A percentile compares a stretch with the other conserved stretches of the same genome.
These are phyloP conservation scores for Temnothorax unifasciatus DNA, from an alignment of 2,888 invertebrate species.

Conservation along the genomic window DNA sequence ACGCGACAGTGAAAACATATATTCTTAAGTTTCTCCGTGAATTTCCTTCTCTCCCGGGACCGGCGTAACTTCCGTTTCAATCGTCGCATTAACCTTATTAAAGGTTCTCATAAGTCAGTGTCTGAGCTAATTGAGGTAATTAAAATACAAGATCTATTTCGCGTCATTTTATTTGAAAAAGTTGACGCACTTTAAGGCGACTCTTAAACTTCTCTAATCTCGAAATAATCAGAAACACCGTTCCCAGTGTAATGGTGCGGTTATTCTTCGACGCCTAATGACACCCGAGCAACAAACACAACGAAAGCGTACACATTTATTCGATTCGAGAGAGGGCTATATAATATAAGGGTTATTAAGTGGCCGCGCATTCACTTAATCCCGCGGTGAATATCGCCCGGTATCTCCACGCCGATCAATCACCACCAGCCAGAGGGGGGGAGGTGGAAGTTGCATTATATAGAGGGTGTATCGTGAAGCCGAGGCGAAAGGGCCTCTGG, in stretches of 20 bases:
- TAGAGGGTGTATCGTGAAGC: conserved; percentile 54
- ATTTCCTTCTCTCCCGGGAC: conserved; percentile 14
- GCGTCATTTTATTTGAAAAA: background rate
- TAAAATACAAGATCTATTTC: background rate
- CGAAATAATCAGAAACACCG: background rate
- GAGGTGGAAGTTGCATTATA: conserved; percentile 52
- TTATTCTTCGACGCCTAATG: conserved; percentile 26
- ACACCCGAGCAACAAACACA: conserved; percentile 2
- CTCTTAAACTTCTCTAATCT: background rate
- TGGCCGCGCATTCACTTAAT: conserved; percentile 85
- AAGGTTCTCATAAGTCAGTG: conserved; percentile 6
- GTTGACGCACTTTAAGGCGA: background rate
- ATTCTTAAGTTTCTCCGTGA: conserved; percentile 50
- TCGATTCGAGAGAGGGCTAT: conserved; percentile 59
- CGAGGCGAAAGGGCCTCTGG: conserved; percentile 43
- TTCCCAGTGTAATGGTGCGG: background rate
- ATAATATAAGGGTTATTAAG: conserved; percentile 81
- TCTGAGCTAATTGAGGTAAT: conserved; percentile 5
- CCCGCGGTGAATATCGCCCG: conserved; percentile 84
- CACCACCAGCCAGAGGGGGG: conserved; percentile 72
- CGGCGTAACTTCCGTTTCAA: conserved; percentile 32
- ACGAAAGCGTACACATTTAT: conserved; percentile 7
- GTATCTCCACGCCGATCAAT: conserved; percentile 86
- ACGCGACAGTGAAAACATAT: conserved; percentile 62
- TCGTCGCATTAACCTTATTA: conserved; percentile 39